These are phyloP conservation scores for Aegotheles bennettii DNA, from an alignment of 2,113 vertebrate genomes.

Conservation along the genomic window DNA sequence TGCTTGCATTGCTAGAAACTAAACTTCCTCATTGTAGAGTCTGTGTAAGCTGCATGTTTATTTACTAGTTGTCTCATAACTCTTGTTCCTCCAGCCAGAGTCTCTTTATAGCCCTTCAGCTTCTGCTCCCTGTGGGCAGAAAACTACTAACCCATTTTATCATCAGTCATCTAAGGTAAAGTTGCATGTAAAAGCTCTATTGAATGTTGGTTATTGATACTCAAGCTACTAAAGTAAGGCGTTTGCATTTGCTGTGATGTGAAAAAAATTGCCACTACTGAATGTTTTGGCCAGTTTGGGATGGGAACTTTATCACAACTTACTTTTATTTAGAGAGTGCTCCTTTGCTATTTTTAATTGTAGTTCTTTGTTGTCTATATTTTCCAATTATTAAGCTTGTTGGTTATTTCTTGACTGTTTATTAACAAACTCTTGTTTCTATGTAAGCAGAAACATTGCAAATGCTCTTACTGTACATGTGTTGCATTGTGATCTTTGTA, in stretches of 20 bases:
- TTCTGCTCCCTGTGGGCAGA: slow-evolving; percentile 70
- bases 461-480: neutral
- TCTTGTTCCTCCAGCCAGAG: slow-evolving; percentile 71
- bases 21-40: slow-evolving; percentile 14
- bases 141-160: slow-evolving; percentile 74
- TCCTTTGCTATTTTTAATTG: neutral
- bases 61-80: slow-evolving; percentile 57
- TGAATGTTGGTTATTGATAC: slow-evolving; percentile 19
- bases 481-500: neutral
- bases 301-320: neutral
- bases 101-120: slow-evolving; percentile 72
- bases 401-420: neutral
- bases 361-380: neutral
- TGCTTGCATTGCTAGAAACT: slow-evolving; percentile 31
- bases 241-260: slow-evolving; percentile 46
- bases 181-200: slow-evolving; percentile 45
- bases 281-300: neutral
- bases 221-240: neutral
- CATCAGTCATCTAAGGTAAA: slow-evolving; percentile 74
- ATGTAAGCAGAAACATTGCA: slow-evolving; percentile 14
- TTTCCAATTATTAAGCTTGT: neutral
- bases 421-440: neutral
- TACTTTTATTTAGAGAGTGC: neutral
- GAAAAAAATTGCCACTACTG: neutral
- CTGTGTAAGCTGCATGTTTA: slow-evolving; percentile 36